phyloP scores from a whole-genome alignment of 2,113 vertebrate species.

The Sebastes schlegelii region DNA sequence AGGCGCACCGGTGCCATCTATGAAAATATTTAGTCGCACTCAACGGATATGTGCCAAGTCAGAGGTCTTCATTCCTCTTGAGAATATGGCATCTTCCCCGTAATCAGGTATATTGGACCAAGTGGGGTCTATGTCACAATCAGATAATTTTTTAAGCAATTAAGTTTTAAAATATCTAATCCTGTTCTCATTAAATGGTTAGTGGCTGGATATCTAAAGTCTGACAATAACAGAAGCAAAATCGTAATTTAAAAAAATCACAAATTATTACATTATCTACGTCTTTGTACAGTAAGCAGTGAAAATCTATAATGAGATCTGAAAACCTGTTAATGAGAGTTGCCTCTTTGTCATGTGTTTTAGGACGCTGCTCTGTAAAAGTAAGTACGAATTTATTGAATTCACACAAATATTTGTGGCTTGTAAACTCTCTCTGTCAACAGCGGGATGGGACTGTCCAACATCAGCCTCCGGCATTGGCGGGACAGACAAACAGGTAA shows the following conservation, averaged over 20 bases:
- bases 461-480: not conserved
- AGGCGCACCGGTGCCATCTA: too few species aligned
- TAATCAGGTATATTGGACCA: not conserved
- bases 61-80: not conserved
- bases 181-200: conserved; percentile 20
- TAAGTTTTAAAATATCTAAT: conserved; percentile 30
- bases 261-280: conserved; percentile 1
- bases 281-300: conserved; percentile 13
- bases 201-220: not conserved
- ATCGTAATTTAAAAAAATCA: conserved; percentile 9
- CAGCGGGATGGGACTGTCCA: not conserved
- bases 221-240: conserved; percentile 15
- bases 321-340: conserved; percentile 31
- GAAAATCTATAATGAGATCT: conserved; percentile 40
- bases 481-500: conserved; percentile 46
- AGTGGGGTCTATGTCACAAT: conserved; percentile 20
- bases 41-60: not conserved
- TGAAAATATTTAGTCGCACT: too few species aligned
- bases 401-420: conserved; percentile 14
- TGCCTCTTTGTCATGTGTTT: not conserved
- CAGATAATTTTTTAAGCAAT: conserved; percentile 20
- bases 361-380: not conserved
- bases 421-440: conserved; percentile 10
- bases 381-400: not conserved
- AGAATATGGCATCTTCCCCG: not conserved